These are phyloP conservation scores for Periphyllus acericola DNA, from an alignment of 2,888 invertebrate genomes.

Conservation along the genomic window DNA sequence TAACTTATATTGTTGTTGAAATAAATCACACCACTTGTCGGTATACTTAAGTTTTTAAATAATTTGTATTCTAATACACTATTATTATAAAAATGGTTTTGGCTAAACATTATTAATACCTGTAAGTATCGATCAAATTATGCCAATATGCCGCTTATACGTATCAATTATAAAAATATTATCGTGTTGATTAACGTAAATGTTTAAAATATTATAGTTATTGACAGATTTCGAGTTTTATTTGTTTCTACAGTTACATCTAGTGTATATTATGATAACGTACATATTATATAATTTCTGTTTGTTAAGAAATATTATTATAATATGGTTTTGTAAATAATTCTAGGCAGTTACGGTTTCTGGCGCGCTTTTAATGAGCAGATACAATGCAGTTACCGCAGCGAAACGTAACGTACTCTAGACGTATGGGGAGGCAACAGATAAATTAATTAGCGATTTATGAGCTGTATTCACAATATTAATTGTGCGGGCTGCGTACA, in stretches of 20 bases:
- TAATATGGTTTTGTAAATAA: background rate
- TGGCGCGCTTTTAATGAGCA: background rate
- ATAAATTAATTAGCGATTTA: background rate
- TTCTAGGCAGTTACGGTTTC: background rate
- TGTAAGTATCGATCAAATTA: too few relatives aligned
- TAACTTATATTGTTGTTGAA: too few relatives aligned
- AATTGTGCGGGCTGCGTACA: background rate
- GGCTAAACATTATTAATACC: too few relatives aligned
- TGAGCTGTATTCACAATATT: background rate
- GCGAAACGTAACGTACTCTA: background rate
- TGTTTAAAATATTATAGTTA: background rate
- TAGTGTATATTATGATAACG: too few relatives aligned
- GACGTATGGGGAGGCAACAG: background rate
- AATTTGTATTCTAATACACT: too few relatives aligned
- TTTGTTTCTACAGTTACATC: background rate
- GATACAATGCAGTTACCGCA: background rate
- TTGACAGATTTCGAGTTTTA: background rate
- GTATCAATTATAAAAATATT: background rate
- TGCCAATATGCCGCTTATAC: background rate
- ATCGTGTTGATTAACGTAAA: background rate
- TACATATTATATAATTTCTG: too few relatives aligned
- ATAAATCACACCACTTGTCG: too few relatives aligned
- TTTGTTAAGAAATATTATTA: background rate
- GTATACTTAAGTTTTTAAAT: too few relatives aligned
- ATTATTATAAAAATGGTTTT: too few relatives aligned